Evolutionary conservation across 2,797 vertebrate genomes (phyloP).

Genomic region (Leptoclinus maculatus): DNA sequence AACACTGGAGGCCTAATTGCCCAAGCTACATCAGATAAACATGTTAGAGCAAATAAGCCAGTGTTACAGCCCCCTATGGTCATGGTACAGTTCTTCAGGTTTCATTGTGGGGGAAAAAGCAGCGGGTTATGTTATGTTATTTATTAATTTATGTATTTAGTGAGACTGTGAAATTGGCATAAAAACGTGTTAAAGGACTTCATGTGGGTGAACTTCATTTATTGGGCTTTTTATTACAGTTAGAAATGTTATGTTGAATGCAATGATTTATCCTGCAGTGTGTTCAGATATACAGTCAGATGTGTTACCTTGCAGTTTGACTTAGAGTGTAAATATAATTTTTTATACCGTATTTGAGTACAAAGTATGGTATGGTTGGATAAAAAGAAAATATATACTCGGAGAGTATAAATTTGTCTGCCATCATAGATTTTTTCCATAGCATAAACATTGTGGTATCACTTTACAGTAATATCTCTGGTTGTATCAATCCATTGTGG

Average conservation of each 20-base stretch:
- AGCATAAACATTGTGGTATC: not conserved
- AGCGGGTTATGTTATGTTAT: slow-evolving; percentile 24
- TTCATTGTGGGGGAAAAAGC: slow-evolving; percentile 20
- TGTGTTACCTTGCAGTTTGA: not conserved
- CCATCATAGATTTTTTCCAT: not conserved
- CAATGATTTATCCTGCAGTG: slow-evolving; percentile 7
- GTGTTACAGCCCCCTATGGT: slow-evolving; percentile 14
- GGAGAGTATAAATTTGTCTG: not conserved
- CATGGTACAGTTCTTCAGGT: slow-evolving; percentile 5
- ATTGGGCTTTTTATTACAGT: slow-evolving; percentile 12
- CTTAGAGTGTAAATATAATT: not conserved
- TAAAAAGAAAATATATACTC: not conserved
- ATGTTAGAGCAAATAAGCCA: not conserved
- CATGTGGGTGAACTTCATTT: slow-evolving; percentile 45
- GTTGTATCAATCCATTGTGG: not conserved
- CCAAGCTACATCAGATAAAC: not conserved
- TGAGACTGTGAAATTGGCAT: slow-evolving; percentile 46
- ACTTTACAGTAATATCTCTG: not conserved
- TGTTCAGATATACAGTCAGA: not conserved
- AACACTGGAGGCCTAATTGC: not conserved
- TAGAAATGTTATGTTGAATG: slow-evolving; percentile 5
- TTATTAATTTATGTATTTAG: slow-evolving; percentile 9
- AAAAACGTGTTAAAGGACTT: slow-evolving; percentile 43
- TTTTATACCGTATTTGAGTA: not conserved
- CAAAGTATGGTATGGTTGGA: not conserved